Evolutionary conservation across 2,888 invertebrate species (phyloP), one percentile per base, ranked within the genome.

Genomic region (Halictus quadricinctus): DNA sequence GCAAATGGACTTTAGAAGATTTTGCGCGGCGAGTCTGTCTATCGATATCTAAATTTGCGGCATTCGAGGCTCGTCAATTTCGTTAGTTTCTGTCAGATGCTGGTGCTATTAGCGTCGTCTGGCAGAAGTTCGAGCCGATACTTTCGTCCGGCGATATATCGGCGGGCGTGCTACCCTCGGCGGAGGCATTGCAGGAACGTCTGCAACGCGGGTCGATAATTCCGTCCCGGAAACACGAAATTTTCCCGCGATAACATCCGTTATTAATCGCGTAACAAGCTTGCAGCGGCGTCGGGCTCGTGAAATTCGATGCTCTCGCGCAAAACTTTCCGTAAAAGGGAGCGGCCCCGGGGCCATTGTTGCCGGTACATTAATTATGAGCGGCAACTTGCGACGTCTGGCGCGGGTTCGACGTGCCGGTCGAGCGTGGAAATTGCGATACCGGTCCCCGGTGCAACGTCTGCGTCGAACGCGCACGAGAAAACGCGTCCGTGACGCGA

Each of bases 301-400:
- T 87, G 91, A 92, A 92, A 93, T 90, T 89, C 87, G 91, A 92
- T 90, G 87, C 91, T 83, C 77, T 72, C 81, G 78, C 84, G 90
- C 41, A 90, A 92, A 92, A 91, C 89, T 93, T 91, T 87, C 73
- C 83, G 81, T 79, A 81, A 89, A 89, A 85, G 76, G 83, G 76
- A 50, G 77, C 36, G 54, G 5, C 70, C 13, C 18, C 36, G 60
- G 70, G 50, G 64, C 54, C 79, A 80, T 78, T 85, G 84, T 54
- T 66, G 72, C 50, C 73, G 78, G 73, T 73, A 66, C 88, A 89
- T 91, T 90, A 90, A 91, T 90, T 90, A 90, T 83, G 76, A 88
- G 64, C 78, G 46, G 69, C 64, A 77, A 82, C 48, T 77, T 66
- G 86, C 80, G 64, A 75, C 36, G 74, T 83, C 64, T 76, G 64